Conservation (phyloP, 2,113 vertebrate genomes). For the Seriola aureovittata region DNA sequence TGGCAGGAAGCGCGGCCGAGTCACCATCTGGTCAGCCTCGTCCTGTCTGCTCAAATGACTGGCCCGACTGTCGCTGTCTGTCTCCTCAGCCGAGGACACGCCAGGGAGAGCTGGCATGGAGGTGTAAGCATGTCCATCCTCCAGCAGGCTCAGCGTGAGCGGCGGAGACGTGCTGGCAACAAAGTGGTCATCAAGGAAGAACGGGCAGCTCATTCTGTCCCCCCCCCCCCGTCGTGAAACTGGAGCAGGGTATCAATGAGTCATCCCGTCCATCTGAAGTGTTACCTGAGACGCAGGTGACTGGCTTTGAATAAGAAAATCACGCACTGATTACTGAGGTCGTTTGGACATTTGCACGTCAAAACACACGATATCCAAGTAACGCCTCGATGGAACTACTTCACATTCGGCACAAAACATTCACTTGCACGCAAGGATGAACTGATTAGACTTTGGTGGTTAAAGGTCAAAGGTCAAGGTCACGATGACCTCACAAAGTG, state of each 20-base stretch:
- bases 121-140: background rate
- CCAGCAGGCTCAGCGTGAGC: slow-evolving; percentile 49
- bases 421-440: too few species aligned
- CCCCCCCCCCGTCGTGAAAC: slow-evolving; percentile 20
- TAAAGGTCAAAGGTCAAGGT: too few species aligned
- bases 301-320: background rate
- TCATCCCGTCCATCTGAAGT: background rate
- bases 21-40: slow-evolving; percentile 51
- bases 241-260: slow-evolving; percentile 9
- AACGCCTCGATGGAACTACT: too few species aligned
- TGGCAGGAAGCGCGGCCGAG: slow-evolving; percentile 42
- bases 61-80: slow-evolving; percentile 30
- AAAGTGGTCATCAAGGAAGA: slow-evolving; percentile 52
- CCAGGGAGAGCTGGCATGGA: slow-evolving; percentile 29
- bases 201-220: slow-evolving; percentile 16
- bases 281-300: background rate
- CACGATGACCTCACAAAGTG: too few species aligned
- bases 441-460: too few species aligned
- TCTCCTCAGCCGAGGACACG: slow-evolving; percentile 30
- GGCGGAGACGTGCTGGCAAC: slow-evolving; percentile 42
- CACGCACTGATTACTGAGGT: too few species aligned
- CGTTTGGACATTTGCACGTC: too few species aligned
- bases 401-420: too few species aligned
- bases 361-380: too few species aligned
- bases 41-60: slow-evolving; percentile 52